phyloP scores from a whole-genome alignment of 1,140 invertebrate species.

The Conus betulinus region DNA sequence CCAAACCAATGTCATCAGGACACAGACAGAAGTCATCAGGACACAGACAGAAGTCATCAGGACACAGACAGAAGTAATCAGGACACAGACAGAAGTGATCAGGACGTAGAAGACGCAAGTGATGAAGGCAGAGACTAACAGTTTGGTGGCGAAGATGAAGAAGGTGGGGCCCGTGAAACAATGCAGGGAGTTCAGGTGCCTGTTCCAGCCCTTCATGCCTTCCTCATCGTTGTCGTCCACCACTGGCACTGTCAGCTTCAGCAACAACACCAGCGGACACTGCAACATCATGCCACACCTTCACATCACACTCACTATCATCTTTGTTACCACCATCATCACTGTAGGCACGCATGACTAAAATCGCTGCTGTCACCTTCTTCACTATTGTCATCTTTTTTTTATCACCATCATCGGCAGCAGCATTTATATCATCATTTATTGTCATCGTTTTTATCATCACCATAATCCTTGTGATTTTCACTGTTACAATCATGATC shows the following conservation, averaged over 20 bases:
- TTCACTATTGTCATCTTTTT: neutral
- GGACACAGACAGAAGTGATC: too few relatives aligned
- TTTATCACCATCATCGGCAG: constrained; percentile 10
- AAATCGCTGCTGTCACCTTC: too few relatives aligned
- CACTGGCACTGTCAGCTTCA: constrained; percentile 81
- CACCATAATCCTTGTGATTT: neutral
- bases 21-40: too few relatives aligned
- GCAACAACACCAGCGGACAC: constrained; percentile 78
- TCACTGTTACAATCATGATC: neutral
- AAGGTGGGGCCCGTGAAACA: constrained; percentile 78
- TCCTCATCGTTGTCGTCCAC: constrained; percentile 77
- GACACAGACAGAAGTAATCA: too few relatives aligned
- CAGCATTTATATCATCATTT: neutral
- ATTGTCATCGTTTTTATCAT: neutral
- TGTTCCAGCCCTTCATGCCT: constrained; percentile 80
- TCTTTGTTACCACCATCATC: constrained; percentile 4
- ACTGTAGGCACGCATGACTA: too few relatives aligned
- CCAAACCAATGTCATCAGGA: too few relatives aligned
- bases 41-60: too few relatives aligned
- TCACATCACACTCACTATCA: neutral
- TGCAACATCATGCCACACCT: constrained; percentile 48
- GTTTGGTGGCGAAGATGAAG: constrained; percentile 73
- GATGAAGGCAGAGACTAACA: constrained; percentile 42
- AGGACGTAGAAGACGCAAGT: too few relatives aligned
- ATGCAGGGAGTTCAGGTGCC: constrained; percentile 79